Percentiles rank a stretch among this genome's conserved stretches.
Evolutionary conservation across 2,888 invertebrate genomes (phyloP).

Genomic region (Drosophila crucigera): DNA sequence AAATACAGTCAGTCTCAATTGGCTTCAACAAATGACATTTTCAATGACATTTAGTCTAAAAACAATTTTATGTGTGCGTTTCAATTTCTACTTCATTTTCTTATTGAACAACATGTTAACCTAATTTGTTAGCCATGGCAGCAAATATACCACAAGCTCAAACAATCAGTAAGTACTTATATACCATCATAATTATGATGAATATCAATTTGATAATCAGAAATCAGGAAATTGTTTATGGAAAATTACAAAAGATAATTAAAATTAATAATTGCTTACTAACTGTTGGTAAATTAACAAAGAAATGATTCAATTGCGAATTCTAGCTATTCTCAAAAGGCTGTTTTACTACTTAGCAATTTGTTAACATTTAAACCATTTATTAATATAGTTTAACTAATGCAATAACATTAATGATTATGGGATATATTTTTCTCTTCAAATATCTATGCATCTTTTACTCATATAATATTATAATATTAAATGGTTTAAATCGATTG

Average conservation of each 20-base stretch:
- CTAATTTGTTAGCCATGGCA: slow-evolving; percentile 18
- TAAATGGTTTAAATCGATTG: slow-evolving; percentile 25
- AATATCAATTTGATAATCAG: slow-evolving; percentile 6
- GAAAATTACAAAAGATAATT: slow-evolving; percentile 24
- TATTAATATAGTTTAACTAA: slow-evolving; percentile 27
- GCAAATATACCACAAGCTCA: neutral
- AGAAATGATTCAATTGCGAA: slow-evolving; percentile 15
- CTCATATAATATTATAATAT: slow-evolving; percentile 27
- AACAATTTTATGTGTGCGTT: slow-evolving; percentile 71
- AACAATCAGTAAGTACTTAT: slow-evolving; percentile 2
- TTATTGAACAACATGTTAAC: slow-evolving; percentile 28
- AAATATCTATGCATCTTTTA: neutral
- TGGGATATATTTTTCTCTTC: slow-evolving; percentile 20
- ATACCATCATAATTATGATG: slow-evolving; percentile 2
- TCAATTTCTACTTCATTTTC: slow-evolving; percentile 15
- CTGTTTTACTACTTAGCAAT: slow-evolving; percentile 14
- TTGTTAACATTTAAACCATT: slow-evolving; percentile 24
- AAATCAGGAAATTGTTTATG: neutral
- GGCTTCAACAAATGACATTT: slow-evolving; percentile 78
- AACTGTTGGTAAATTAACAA: neutral
- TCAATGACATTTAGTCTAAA: slow-evolving; percentile 75
- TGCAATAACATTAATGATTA: slow-evolving; percentile 37
- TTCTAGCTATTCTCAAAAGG: slow-evolving; percentile 39
- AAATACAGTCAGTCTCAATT: slow-evolving; percentile 80
- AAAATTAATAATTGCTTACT: neutral